Base-by-base conservation (phyloP, 2,888 invertebrate species). In the Myopa tessellatipennis region DNA sequence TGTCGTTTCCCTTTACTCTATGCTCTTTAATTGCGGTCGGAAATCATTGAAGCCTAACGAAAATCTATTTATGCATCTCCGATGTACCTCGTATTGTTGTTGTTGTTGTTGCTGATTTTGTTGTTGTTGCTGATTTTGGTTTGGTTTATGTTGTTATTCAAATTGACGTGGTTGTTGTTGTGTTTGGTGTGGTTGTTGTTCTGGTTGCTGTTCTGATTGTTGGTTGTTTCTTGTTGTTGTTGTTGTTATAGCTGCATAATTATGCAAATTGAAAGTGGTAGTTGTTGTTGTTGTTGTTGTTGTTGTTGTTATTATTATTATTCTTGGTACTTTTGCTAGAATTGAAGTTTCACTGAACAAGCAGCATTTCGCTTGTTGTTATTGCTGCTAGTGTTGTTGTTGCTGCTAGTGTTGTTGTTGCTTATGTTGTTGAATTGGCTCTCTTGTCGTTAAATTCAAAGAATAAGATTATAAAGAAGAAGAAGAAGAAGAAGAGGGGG, bases 21-120 rank as follows among this genome's bases (percentile, higher is more conserved):
- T 26, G 70, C 65, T 71, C 18, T 71, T 76, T 76, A 76, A 71
- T 76, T 70, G 65, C 38, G 65, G 71, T 71, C 71, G 76, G 65
- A 65, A 71, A 63, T 76, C 65, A 76, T 71, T 71, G 76, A 76
- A 71, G 76, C 76, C 65, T 55, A n/a, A 18, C 26, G 68, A 52
- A 76, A 76, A 71, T 65, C 40, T 55, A 50, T 65, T 76, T 71
- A 71, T 76, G 71, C 63, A 55, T 71, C 63, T 14, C 38, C 12
- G 34, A 34, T 65, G 8, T 10, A 45, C 45, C 71, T 76, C 34
- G 40, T 55, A 50, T 40, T 34, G 38, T 14, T 76, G 55, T 26
- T 70, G 38, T 63, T 65, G 38, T 65, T 73, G 34, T 4, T 65
- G 34, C 36, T 60, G 18, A 4, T 18, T 34, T 40, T 34, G 26